phyloP scores from a whole-genome alignment of 1,140 invertebrate species.

The Archivesica marissinica region DNA sequence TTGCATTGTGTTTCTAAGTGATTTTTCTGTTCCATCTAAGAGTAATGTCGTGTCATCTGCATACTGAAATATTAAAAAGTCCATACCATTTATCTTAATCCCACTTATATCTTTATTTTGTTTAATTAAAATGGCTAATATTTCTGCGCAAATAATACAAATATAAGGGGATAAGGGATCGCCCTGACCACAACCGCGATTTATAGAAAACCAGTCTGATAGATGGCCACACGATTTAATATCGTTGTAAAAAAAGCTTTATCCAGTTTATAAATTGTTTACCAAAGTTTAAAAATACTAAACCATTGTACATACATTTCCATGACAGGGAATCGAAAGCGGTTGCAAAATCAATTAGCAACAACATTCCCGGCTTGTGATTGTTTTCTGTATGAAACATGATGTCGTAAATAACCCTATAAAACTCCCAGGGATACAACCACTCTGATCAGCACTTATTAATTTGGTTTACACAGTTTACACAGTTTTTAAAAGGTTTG shows the following conservation, averaged over 20 bases:
- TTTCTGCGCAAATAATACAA: slow-evolving; percentile 33
- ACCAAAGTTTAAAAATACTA: slow-evolving; percentile 10
- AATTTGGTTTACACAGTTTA: too few species aligned
- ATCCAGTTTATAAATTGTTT: slow-evolving; percentile 3
- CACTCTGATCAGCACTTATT: too few species aligned
- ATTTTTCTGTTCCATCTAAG: slow-evolving; percentile 41
- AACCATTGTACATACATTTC: slow-evolving; percentile 3
- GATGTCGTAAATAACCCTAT: slow-evolving; percentile 5
- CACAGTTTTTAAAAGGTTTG: slow-evolving; percentile 28
- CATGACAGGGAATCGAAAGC: slow-evolving; percentile 1
- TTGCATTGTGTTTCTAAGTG: not conserved
- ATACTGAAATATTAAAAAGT: slow-evolving; percentile 48
- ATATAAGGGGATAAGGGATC: not conserved
- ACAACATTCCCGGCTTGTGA: not conserved
- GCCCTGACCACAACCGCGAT: not conserved
- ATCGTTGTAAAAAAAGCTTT: not conserved
- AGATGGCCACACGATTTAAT: not conserved
- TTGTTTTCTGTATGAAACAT: not conserved
- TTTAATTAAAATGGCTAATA: not conserved
- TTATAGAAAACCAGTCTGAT: not conserved
- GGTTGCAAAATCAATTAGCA: slow-evolving; percentile 17
- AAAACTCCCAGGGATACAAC: not conserved
- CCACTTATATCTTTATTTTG: slow-evolving; percentile 48
- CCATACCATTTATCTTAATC: slow-evolving; percentile 22
- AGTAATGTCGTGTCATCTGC: slow-evolving; percentile 39